Evolutionary conservation across 2,888 invertebrate genomes (phyloP), one percentile per base, ranked within the genome.

Genomic region (Spodoptera picta): DNA sequence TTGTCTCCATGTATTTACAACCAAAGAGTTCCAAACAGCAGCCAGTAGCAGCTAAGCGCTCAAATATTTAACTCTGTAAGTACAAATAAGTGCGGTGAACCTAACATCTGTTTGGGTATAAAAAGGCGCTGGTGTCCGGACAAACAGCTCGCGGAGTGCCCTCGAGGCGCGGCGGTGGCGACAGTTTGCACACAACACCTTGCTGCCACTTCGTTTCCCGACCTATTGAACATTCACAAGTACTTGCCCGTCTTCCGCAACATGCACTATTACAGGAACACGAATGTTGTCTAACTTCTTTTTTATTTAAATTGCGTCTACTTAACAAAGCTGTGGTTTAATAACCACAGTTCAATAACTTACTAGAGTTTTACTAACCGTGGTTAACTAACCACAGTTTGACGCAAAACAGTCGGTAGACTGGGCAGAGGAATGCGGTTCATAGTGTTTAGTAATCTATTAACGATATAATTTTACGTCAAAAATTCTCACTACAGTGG

Each of bases 51-150:
- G 14, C 49, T 63, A 63, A 72, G 63, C 62, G 71, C 36, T 60
- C 73, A 73, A 72, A 72, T 72, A 72, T 60, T 64, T 62, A 63
- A 60, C 63, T 36, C 54, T 54, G 69, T 57, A 60, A 48, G 42
- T 42, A 12, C 58, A 66, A 73, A 73, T 52, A 54, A 52, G 53
- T 31, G 41, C 43, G 31, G 41, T 54, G 47, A 53, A 69, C 56
- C 51, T 61, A 51, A 62, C 63, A 54, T 66, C 77, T 65, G 72
- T 72, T 72, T 64, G 73, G 56, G 66, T 46, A 51, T 61, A 78
- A 68, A 69, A 73, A 71, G 76, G 69, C 66, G 65, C 60, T 62
- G 68, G 68, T 77, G 70, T 73, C 65, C 67, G 68, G 36, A 62
- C 71, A 78, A 78, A 78, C 69, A 67, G 54, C 69, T 78, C 45